A percentile compares a stretch with the other conserved stretches of the same genome.
phyloP scores from a whole-genome alignment of 2,888 invertebrate species.

The Epistrophe eligans region DNA sequence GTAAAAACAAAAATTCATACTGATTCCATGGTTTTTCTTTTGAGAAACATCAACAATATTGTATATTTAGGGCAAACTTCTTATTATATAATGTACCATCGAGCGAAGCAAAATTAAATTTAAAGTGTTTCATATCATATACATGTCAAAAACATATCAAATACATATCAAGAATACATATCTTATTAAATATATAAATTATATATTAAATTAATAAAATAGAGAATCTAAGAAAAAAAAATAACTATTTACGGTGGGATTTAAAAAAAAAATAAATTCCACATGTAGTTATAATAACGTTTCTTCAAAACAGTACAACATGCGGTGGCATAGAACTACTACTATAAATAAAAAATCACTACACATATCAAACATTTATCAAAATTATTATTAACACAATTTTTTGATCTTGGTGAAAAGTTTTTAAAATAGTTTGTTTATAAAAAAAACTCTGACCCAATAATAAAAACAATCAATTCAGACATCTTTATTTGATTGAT shows the following conservation, averaged over 20 bases:
- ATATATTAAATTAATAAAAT: conserved; percentile 35
- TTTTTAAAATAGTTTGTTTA: conserved; percentile 43
- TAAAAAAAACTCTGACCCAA: conserved; percentile 68
- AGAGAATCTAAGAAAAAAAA: conserved; percentile 22
- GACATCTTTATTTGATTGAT: conserved; percentile 51
- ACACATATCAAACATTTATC: conserved; percentile 39
- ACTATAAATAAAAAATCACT: background rate
- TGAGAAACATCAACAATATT: conserved; percentile 55
- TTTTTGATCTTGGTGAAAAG: conserved; percentile 54
- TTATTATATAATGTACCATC: conserved; percentile 44
- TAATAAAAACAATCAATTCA: conserved; percentile 31
- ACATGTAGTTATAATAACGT: conserved; percentile 37
- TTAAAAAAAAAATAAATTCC: conserved; percentile 5
- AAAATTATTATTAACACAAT: background rate
- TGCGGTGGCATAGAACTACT: conserved; percentile 56
- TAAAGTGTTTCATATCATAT: conserved; percentile 67
- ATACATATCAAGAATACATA: conserved; percentile 63
- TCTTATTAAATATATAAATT: conserved; percentile 55
- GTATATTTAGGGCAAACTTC: conserved; percentile 75
- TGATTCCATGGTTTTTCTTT: conserved; percentile 24
- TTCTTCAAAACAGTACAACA: conserved; percentile 66
- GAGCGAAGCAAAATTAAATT: conserved; percentile 35
- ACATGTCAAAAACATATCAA: conserved; percentile 70
- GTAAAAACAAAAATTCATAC: background rate
- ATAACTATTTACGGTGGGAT: conserved; percentile 31